phyloP scores from a whole-genome alignment of 1,140 invertebrate species.

The Drosophila rufa region DNA sequence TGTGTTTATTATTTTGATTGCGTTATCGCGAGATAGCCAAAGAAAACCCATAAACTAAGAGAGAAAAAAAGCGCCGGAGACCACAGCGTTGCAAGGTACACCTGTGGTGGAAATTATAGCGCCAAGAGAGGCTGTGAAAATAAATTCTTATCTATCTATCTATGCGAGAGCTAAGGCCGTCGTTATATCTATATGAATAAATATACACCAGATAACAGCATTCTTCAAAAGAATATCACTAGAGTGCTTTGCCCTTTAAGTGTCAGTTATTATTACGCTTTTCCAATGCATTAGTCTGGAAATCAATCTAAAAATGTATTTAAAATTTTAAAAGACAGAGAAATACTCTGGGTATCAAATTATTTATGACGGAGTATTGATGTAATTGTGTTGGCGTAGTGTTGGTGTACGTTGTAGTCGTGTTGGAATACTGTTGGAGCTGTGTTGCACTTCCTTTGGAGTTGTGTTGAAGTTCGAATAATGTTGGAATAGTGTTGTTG shows the following conservation, averaged over 20 bases:
- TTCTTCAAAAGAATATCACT: neutral
- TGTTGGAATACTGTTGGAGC: neutral
- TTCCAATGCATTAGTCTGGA: too few species aligned
- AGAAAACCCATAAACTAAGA: conserved; percentile 6
- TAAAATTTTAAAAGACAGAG: too few species aligned
- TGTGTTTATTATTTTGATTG: conserved; percentile 41
- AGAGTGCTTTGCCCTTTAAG: neutral
- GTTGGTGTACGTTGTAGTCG: too few species aligned
- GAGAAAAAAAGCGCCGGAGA: neutral
- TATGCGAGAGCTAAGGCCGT: too few species aligned
- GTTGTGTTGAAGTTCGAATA: neutral
- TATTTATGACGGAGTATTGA: too few species aligned
- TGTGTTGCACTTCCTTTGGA: neutral
- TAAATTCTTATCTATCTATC: neutral
- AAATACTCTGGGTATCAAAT: too few species aligned
- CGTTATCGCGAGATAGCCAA: conserved; percentile 38
- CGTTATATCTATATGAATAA: neutral
- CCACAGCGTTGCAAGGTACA: neutral
- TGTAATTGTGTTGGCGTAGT: too few species aligned
- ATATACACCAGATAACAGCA: neutral
- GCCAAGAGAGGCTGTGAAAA: neutral
- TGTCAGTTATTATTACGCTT: neutral
- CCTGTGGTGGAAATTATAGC: conserved; percentile 2
- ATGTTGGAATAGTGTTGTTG: neutral
- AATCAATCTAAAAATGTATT: too few species aligned